These are phyloP conservation scores for Lamproptera curius DNA, from an alignment of 2,888 invertebrate species.

Conservation along the genomic window DNA sequence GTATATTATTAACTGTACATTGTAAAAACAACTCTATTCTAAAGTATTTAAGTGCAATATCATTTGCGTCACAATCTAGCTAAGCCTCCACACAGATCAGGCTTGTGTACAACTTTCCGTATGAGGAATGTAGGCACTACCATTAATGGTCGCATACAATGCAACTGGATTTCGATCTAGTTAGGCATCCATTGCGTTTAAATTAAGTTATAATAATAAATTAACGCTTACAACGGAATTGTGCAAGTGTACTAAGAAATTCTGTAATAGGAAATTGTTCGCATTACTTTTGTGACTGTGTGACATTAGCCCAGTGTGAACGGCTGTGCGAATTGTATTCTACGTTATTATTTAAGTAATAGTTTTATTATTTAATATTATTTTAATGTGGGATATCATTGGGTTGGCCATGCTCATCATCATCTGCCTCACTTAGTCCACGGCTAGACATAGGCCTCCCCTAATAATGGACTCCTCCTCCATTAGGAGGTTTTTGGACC, in stretches of 20 bases:
- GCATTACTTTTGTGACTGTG: neutral
- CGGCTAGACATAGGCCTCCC: too few species aligned
- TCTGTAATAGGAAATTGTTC: neutral
- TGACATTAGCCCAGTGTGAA: too few species aligned
- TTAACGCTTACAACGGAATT: constrained; percentile 12
- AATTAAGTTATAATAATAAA: constrained; percentile 22
- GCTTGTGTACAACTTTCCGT: constrained; percentile 12
- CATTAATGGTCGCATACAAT: constrained; percentile 18
- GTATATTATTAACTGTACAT: neutral
- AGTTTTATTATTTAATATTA: too few species aligned
- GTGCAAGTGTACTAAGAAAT: constrained; percentile 8
- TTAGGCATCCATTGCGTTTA: constrained; percentile 19
- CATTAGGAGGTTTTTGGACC: too few species aligned
- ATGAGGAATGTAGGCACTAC: constrained; percentile 10
- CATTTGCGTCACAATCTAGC: neutral
- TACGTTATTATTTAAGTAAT: too few species aligned
- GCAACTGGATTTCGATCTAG: constrained; percentile 22
- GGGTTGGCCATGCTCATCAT: too few species aligned
- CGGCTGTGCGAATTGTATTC: too few species aligned
- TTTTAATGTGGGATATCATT: too few species aligned
- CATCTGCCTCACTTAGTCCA: too few species aligned
- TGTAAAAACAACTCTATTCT: neutral
- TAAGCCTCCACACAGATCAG: constrained; percentile 6
- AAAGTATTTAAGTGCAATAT: neutral
- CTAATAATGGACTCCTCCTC: too few species aligned